Conservation (phyloP, 2,888 invertebrate genomes). For the Sacculina carcini region DNA sequence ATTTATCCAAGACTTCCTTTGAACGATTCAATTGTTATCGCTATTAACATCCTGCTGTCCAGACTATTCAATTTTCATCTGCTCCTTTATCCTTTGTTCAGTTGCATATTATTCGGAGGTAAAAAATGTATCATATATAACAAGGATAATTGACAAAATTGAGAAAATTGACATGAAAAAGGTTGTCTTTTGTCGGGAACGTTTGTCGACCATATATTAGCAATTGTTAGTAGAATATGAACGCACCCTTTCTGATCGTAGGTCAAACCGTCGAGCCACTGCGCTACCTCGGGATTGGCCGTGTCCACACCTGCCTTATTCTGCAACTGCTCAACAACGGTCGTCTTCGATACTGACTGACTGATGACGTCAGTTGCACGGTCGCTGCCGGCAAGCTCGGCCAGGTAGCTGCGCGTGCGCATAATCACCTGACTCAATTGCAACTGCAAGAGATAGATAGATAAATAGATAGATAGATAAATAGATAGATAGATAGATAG, state of each 20-base stretch:
- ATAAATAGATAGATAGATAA: no score
- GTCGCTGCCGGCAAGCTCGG: slow-evolving; percentile 59
- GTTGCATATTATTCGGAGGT: no score
- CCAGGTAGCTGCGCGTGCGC: slow-evolving; percentile 79
- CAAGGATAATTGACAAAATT: no score
- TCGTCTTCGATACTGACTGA: neutral
- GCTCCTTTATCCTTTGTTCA: no score
- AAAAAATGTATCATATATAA: no score
- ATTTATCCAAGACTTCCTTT: no score
- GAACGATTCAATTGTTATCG: no score
- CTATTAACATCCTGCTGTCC: no score
- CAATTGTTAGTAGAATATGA: neutral
- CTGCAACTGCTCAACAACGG: slow-evolving; percentile 56
- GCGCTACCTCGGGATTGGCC: slow-evolving; percentile 44
- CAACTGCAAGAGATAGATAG: slow-evolving; percentile 32
- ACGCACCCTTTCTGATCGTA: slow-evolving; percentile 74
- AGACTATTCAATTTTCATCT: no score
- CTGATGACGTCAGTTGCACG: slow-evolving; percentile 69
- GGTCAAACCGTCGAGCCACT: slow-evolving; percentile 72
- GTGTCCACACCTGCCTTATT: slow-evolving; percentile 23
- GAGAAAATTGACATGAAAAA: no score
- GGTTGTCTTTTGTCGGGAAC: no score
- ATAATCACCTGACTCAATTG: slow-evolving; percentile 93
- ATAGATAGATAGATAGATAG: no score
- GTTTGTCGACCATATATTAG: neutral